Conservation (phyloP, 1,140 invertebrate species). For the Pemphigus obesinymphae region DNA sequence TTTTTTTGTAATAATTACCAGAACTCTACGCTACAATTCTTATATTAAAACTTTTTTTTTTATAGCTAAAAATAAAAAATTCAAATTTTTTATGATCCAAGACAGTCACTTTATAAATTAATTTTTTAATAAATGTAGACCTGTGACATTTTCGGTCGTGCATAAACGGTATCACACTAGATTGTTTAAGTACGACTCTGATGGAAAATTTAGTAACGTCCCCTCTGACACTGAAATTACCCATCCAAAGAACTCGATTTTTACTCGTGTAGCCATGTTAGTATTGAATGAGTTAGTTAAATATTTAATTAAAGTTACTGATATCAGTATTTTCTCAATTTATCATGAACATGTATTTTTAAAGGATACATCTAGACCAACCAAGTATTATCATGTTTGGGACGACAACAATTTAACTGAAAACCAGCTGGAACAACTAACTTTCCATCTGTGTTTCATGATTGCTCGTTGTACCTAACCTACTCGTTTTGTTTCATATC, state of each 20-base stretch:
- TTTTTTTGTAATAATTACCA: too few species aligned
- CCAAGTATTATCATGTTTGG: constrained; percentile 79
- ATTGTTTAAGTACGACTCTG: constrained; percentile 55
- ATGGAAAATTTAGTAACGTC: constrained; percentile 62
- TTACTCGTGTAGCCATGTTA: constrained; percentile 71
- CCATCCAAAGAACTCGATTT: constrained; percentile 79
- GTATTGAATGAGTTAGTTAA: constrained; percentile 56
- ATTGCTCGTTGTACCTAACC: constrained; percentile 83
- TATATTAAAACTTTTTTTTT: too few species aligned
- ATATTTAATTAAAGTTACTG: background rate
- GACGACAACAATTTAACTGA: constrained; percentile 71
- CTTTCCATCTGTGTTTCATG: constrained; percentile 83
- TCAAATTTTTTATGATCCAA: too few species aligned
- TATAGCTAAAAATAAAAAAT: too few species aligned
- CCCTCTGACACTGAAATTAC: constrained; percentile 74
- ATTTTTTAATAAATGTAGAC: too few species aligned
- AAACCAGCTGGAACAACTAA: constrained; percentile 75
- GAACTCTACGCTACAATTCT: too few species aligned
- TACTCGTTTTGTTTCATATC: constrained; percentile 79
- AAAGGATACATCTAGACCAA: constrained; percentile 80
- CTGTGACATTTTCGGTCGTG: constrained; percentile 79
- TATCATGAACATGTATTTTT: constrained; percentile 49
- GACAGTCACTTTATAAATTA: too few species aligned
- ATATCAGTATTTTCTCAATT: background rate
- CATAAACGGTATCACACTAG: constrained; percentile 86